phyloP scores from a whole-genome alignment of 2,113 vertebrate species.

The Phasianus colchicus region DNA sequence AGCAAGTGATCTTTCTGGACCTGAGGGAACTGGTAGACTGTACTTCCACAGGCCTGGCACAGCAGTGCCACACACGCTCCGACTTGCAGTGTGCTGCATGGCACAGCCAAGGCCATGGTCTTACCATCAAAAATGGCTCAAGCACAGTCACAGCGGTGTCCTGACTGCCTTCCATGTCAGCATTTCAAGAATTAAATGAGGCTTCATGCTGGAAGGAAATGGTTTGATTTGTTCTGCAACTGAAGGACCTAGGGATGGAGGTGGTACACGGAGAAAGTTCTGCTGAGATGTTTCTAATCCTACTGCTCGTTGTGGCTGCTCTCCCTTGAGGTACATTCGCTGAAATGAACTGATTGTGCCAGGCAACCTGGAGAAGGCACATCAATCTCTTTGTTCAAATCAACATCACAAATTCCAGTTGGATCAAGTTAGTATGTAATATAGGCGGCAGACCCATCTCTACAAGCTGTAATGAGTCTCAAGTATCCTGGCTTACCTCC shows the following conservation, averaged over 20 bases:
- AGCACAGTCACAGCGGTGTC: too few species aligned
- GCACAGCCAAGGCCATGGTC: rapidly evolving
- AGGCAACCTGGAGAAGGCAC: neutral
- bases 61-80: neutral
- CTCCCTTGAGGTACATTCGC: neutral
- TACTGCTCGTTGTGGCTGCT: neutral
- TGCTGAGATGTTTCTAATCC: neutral
- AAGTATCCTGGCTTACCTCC: neutral
- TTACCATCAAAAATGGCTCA: neutral
- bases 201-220: neutral
- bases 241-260: neutral
- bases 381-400: neutral
- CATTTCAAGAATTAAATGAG: neutral
- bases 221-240: neutral
- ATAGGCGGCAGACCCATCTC: neutral
- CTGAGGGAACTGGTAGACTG: neutral
- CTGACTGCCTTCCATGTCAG: neutral
- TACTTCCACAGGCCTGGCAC: neutral
- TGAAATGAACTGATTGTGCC: neutral
- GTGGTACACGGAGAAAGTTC: neutral
- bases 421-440: neutral
- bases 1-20: neutral
- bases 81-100: neutral
- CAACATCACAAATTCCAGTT: neutral
- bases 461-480: neutral